phyloP scores from a whole-genome alignment of 2,888 invertebrate species.

The Gandaritis pyraliata region DNA sequence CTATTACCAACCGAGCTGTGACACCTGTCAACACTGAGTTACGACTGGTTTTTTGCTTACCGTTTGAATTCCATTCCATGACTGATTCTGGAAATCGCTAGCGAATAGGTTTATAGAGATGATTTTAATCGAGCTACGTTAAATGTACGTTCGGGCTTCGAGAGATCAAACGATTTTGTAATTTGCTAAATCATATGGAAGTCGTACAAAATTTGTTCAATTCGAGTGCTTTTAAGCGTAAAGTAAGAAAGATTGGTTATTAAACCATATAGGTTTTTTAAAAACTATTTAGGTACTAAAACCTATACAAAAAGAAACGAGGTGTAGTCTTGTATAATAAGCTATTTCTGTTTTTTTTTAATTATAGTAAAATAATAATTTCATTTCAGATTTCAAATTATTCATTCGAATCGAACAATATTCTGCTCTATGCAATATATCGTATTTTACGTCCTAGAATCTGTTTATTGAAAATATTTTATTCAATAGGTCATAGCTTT shows the following conservation, averaged over 20 bases:
- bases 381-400: neutral
- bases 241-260: neutral
- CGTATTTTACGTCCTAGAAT: conserved; percentile 5
- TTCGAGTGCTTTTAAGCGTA: neutral
- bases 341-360: too few species aligned
- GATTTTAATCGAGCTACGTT: neutral
- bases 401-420: neutral
- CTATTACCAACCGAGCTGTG: too few species aligned
- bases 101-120: neutral
- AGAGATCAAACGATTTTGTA: neutral
- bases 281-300: too few species aligned
- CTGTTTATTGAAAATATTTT: conserved; percentile 21
- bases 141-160: neutral
- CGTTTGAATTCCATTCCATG: neutral
- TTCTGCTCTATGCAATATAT: conserved; percentile 8
- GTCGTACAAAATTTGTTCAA: neutral
- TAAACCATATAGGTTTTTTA: neutral
- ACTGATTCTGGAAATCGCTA: neutral
- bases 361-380: too few species aligned
- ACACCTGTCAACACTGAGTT: too few species aligned
- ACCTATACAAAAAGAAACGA: too few species aligned
- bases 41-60: too few species aligned
- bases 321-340: too few species aligned
- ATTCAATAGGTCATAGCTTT: conserved; percentile 11
- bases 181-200: conserved; percentile 1